phyloP scores from a whole-genome alignment of 2,888 invertebrate species.

The Epinotia brunnichana region DNA sequence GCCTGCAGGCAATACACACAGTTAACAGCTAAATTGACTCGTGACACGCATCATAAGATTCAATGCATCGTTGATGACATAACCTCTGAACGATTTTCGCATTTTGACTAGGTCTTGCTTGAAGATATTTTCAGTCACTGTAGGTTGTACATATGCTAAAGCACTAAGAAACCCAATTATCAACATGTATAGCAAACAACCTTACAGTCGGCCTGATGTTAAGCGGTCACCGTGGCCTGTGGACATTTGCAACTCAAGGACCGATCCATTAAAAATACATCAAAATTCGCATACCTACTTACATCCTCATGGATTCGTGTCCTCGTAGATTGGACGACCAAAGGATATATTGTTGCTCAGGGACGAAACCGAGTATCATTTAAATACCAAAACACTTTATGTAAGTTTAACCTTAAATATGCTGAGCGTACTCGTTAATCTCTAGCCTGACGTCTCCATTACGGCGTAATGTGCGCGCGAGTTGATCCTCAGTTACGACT shows the following conservation, averaged over 20 bases:
- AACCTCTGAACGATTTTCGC: neutral
- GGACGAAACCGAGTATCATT: neutral
- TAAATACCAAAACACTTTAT: neutral
- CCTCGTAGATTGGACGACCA: too few species aligned
- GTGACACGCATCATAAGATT: neutral
- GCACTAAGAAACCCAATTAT: too few species aligned
- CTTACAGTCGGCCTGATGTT: too few species aligned
- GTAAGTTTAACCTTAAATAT: slow-evolving; percentile 1
- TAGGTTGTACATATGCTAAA: too few species aligned
- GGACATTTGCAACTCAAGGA: too few species aligned
- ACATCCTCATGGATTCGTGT: too few species aligned
- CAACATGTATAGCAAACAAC: too few species aligned
- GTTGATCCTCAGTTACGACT: slow-evolving; percentile 39
- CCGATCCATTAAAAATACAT: too few species aligned
- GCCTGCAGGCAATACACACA: too few species aligned
- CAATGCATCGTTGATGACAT: neutral
- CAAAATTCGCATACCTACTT: too few species aligned
- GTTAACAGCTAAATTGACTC: neutral
- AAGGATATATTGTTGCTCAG: neutral
- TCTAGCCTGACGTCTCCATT: slow-evolving; percentile 42
- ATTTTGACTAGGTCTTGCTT: neutral
- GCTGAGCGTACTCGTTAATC: slow-evolving; percentile 39
- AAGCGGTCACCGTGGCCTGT: too few species aligned
- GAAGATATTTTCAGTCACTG: neutral
- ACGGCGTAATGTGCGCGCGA: slow-evolving; percentile 34